Conservation (phyloP, 2,113 vertebrate species). For the Lophius piscatorius region DNA sequence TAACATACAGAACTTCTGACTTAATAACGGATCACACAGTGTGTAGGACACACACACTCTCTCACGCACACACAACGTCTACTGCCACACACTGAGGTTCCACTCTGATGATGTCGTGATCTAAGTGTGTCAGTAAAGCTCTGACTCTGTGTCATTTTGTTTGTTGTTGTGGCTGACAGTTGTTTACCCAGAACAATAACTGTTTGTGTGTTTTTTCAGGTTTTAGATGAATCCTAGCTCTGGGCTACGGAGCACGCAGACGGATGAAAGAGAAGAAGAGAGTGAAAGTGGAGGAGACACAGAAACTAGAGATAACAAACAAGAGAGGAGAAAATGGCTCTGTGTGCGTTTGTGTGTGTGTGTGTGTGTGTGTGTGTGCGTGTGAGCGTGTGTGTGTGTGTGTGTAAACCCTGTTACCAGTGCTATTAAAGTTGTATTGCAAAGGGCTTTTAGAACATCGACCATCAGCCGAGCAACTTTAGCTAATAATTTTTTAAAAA, state of each 20-base stretch:
- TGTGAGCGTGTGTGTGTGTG: slow-evolving; percentile 30
- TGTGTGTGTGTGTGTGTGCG: slow-evolving; percentile 24
- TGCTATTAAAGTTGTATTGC: slow-evolving; percentile 75
- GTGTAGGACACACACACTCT: slow-evolving; percentile 3
- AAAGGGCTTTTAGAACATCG: slow-evolving; percentile 70
- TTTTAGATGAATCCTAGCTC: slow-evolving; percentile 53
- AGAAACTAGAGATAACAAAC: slow-evolving; percentile 57
- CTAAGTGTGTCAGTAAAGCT: slow-evolving; percentile 31
- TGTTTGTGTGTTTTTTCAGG: slow-evolving; percentile 50
- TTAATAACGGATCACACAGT: slow-evolving; percentile 45
- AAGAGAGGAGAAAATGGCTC: slow-evolving; percentile 49
- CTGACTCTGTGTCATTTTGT: slow-evolving; percentile 59
- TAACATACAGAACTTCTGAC: slow-evolving; percentile 26
- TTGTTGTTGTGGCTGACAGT: slow-evolving; percentile 43
- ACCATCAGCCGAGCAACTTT: slow-evolving; percentile 67
- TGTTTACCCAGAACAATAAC: slow-evolving; percentile 61
- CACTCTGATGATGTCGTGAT: slow-evolving; percentile 23
- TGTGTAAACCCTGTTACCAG: slow-evolving; percentile 56
- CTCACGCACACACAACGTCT: neutral
- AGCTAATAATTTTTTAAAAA: slow-evolving; percentile 75
- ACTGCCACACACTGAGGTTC: slow-evolving; percentile 2
- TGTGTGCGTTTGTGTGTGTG: slow-evolving; percentile 13
- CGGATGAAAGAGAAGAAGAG: slow-evolving; percentile 44
- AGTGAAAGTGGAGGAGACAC: slow-evolving; percentile 55
- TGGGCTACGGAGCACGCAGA: slow-evolving; percentile 30